Evolutionary conservation across 2,113 vertebrate genomes (phyloP), one percentile per base, ranked within the genome.

Genomic region (Onychostoma macrolepis): DNA sequence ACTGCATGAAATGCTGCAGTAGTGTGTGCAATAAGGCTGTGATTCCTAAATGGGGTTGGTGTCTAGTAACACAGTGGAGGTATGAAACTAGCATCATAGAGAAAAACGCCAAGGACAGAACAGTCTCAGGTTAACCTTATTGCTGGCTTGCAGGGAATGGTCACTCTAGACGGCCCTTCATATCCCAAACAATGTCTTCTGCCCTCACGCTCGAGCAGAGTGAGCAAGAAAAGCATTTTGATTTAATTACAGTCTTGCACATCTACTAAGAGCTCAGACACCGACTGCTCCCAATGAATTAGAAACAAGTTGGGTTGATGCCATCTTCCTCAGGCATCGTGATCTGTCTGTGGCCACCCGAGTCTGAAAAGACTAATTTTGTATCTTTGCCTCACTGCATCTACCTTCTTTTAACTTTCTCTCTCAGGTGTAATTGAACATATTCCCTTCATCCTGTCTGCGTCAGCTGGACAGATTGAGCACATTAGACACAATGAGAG

Each of bases 201-300:
- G 58, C 53, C 83, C 61, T 50, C 71, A 38, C 38, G 41, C 83
- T 48, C 15, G 21, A 85, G 28, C 61, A 76, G 69, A 45, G 80
- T 69, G 30, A 74, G 30, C 50, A 83, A 78, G n/a, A 43, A 87
- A 85, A 81, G 58, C 45, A 41, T 61, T 90, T 87, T 84, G 53
- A 90, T 90, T 90, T 85, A 83, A 92, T 91, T 90, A 86, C 74
- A 69, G 67, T 53, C 74, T 38, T 84, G 30, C n/a, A 67, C 26
- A 15, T 86, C 86, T 77, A 71, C 77, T 77, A 63, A 83, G 87
- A 88, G 41, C 67, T 87, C 85, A 69, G 86, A 87, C 67, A 45
- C 69, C 36, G 63, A 86, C 56, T 83, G 65, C 79, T 89, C 86
- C 85, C 84, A 63, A 69, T 61, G 85, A 90, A 90, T 90, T 86